These are phyloP conservation scores for Botia almorhae DNA, from an alignment of 2,797 vertebrate species.

Conservation along the genomic window DNA sequence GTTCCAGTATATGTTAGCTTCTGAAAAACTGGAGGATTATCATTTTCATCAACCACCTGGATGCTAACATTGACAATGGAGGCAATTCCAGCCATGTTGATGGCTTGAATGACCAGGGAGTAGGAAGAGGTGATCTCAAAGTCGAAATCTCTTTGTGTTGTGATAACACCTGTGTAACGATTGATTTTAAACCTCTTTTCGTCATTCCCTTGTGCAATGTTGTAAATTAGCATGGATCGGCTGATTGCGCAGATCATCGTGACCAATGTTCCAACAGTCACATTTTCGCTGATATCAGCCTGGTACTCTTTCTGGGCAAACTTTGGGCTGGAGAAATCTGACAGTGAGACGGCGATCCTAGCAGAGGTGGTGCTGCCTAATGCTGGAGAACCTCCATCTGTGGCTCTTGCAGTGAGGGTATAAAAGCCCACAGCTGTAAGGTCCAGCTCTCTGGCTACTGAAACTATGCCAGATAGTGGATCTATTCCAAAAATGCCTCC, in stretches of 20 bases:
- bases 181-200: conserved; percentile 87
- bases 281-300: conserved; percentile 88
- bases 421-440: conserved; percentile 85
- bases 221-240: conserved; percentile 88
- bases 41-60: conserved; percentile 91
- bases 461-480: conserved; percentile 88
- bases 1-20: conserved; percentile 85
- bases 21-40: conserved; percentile 86
- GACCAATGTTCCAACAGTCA: conserved; percentile 83
- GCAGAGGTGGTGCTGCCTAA: conserved; percentile 87
- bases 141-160: conserved; percentile 86
- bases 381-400: conserved; percentile 87
- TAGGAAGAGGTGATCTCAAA: conserved; percentile 86
- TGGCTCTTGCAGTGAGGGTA: conserved; percentile 87
- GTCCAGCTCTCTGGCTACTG: conserved; percentile 87
- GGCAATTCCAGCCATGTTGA: conserved; percentile 90
- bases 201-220: conserved; percentile 87
- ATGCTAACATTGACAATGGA: conserved; percentile 82
- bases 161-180: conserved; percentile 89
- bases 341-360: conserved; percentile 84
- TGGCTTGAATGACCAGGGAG: conserved; percentile 82
- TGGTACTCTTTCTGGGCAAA: conserved; percentile 90
- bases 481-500: conserved; percentile 88
- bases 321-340: conserved; percentile 89
- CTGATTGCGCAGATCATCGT: conserved; percentile 85